Evolutionary conservation across 1,140 invertebrate species (phyloP).

Genomic region (Grapholita molesta): DNA sequence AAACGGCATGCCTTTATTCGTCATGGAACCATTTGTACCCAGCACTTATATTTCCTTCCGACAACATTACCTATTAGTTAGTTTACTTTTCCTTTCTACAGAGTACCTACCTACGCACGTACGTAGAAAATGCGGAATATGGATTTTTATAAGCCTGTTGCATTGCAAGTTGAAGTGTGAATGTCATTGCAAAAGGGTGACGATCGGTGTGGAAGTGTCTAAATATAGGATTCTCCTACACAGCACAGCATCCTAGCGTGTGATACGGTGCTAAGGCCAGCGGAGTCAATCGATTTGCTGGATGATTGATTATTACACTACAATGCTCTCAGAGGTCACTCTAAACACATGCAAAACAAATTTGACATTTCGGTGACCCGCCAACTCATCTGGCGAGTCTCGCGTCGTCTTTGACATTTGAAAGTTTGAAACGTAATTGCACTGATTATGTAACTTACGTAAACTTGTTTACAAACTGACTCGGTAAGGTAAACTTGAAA

Average conservation of each 20-base stretch:
- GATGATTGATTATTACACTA: conserved; percentile 46
- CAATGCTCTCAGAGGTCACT: conserved; percentile 40
- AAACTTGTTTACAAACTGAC: conserved; percentile 32
- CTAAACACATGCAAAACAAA: conserved; percentile 38
- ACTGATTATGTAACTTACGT: conserved; percentile 29
- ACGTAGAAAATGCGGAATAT: not conserved
- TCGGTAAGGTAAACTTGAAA: conserved; percentile 1
- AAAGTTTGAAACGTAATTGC: conserved; percentile 30
- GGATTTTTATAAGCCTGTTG: not conserved
- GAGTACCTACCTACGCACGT: too few relatives aligned
- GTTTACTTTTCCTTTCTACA: not conserved
- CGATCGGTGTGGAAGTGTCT: conserved; percentile 38
- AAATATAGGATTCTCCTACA: conserved; percentile 60
- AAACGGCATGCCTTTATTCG: too few relatives aligned
- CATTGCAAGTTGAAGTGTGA: conserved; percentile 22
- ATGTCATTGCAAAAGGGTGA: conserved; percentile 50
- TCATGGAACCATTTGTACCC: not conserved
- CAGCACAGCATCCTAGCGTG: conserved; percentile 51
- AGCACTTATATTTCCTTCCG: not conserved
- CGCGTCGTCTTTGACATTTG: conserved; percentile 21
- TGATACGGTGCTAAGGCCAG: conserved; percentile 57
- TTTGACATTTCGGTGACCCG: conserved; percentile 27
- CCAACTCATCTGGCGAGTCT: conserved; percentile 9
- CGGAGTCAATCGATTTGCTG: conserved; percentile 55
- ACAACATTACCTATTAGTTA: not conserved